Base-by-base conservation (phyloP, 2,113 vertebrate species). In the Phalacrocorax brasilianus region DNA sequence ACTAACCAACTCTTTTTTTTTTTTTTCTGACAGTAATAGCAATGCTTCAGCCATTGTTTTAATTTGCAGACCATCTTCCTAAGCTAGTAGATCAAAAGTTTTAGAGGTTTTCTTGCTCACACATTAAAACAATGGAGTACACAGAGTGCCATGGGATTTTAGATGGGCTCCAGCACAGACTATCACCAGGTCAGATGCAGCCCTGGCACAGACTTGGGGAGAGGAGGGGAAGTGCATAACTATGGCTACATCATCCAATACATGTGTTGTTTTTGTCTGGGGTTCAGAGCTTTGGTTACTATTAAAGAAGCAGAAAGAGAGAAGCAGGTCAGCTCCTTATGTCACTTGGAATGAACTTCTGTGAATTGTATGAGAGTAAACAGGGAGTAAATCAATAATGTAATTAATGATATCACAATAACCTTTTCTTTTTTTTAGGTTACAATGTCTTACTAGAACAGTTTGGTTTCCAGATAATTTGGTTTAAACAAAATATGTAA, bases 181-280 rank as follows among this genome's bases (percentile, higher is more conserved):
- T 61, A 0, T 66, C 8, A 22, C n/a, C 15, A 61, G n/a, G 12
- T 88, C 45, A 85, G 24, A 20, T 1, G 3, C 44, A 75, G 47
- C 21, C 12, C 24, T 40, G 5, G 47, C 38, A 21, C 38, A 33
- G 11, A 11, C 19, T 23, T 1, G 8, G 11, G 21, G 10, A 35
- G 40, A 74, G 53, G 15, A 56, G 15, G 14, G 15, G 27, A 77
- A 66, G 30, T 0, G 0, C 4, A 3, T 52, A 74, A n/a, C 9
- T 45, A 11, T 33, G 18, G 16, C 27, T 68, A 2, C 23, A 5
- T 40, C 8, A 27, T 70, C 40, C 71, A 12, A n/a, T 62, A 14
- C 17, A 21, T 32, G 4, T 49, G 13, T 55, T 80, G 13, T 21
- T 81, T 83, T 84, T 91, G 10, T 74, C 47, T 74, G 38, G 19